Conservation (phyloP, 1,140 invertebrate species). For the Eupeodes corollae region DNA sequence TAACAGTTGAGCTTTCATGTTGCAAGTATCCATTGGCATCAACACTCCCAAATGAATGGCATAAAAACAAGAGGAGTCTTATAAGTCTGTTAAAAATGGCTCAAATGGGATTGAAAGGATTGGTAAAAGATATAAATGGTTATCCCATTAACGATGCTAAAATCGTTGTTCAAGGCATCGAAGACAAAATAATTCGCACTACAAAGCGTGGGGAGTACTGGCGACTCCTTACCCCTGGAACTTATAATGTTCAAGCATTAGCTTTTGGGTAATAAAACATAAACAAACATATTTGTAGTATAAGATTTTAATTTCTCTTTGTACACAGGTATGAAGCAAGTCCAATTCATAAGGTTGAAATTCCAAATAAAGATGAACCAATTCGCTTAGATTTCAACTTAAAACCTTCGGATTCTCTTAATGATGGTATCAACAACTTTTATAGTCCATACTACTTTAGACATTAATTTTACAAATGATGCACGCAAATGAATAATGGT, state of each 20-base stretch:
- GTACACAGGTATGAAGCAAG: slow-evolving; percentile 24
- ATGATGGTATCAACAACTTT: slow-evolving; percentile 37
- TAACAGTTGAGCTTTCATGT: slow-evolving; percentile 93
- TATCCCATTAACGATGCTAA: slow-evolving; percentile 53
- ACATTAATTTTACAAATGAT: slow-evolving; percentile 15
- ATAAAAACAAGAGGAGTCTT: slow-evolving; percentile 74
- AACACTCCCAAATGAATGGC: slow-evolving; percentile 69
- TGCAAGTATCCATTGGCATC: slow-evolving; percentile 79
- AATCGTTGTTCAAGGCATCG: slow-evolving; percentile 55
- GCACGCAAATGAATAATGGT: neutral
- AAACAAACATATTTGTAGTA: neutral
- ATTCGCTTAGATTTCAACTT: slow-evolving; percentile 33
- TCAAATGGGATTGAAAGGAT: slow-evolving; percentile 70
- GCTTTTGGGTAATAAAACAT: slow-evolving; percentile 56
- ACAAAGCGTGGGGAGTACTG: slow-evolving; percentile 76
- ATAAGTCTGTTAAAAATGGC: slow-evolving; percentile 75
- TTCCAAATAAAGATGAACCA: slow-evolving; percentile 29
- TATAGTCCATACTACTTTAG: slow-evolving; percentile 34
- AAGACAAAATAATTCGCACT: slow-evolving; percentile 58
- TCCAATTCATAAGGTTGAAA: slow-evolving; percentile 19
- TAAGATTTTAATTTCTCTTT: neutral
- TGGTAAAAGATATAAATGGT: slow-evolving; percentile 44
- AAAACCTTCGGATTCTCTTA: slow-evolving; percentile 23
- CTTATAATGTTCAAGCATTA: slow-evolving; percentile 57
- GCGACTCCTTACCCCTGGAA: slow-evolving; percentile 69